Base-by-base conservation (phyloP, 2,797 vertebrate genomes). In the Arctocebus calabarensis region DNA sequence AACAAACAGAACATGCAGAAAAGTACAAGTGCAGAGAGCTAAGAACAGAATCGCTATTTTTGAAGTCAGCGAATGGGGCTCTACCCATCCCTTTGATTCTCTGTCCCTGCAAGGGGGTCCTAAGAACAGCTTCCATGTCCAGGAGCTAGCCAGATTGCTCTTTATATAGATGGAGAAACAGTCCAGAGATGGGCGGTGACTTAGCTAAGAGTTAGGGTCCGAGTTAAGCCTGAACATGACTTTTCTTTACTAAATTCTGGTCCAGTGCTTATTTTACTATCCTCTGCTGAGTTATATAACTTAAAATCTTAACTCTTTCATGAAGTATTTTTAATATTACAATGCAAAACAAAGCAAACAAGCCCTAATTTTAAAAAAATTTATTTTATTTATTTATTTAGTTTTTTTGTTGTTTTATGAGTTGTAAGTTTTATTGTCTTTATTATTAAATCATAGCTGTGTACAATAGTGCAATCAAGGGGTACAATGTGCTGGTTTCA, bases 241-340 rank as follows among this genome's bases (percentile, higher is more conserved):
- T 91, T 93, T 59, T 59, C 14, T 84, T 64, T 77, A 52, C 59
- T 64, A 37, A 84, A 45, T 86, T 81, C 78, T 88, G 57, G 10
- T 20, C 74, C 27, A 16, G 14, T 55, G 57, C 45, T 96, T 25
- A 55, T 66, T 82, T 95, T 78, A 61, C n/a, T 92, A 12, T 88
- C 52, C n/a, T 94, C 52, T 89, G 43, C 66, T 64, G 59, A 94
- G 23, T 85, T 79, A 68, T 7, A 61, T 40, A 91, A 70, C 48
- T 85, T 94, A 73, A 82, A 82, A 82, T 66, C 32, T 93, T 87
- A 68, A 64, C 5, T 16, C 12, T 66, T 85, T 83, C n/a, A 68
- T 59, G 34, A 43, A 68, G 66, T 77, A 70, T 73, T 91, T 84
- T 55, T 81, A 66, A 70, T 91, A 81, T 71, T 84, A 75, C 1